These are phyloP conservation scores for Eumeta japonica DNA, from an alignment of 1,140 invertebrate species.

Conservation along the genomic window DNA sequence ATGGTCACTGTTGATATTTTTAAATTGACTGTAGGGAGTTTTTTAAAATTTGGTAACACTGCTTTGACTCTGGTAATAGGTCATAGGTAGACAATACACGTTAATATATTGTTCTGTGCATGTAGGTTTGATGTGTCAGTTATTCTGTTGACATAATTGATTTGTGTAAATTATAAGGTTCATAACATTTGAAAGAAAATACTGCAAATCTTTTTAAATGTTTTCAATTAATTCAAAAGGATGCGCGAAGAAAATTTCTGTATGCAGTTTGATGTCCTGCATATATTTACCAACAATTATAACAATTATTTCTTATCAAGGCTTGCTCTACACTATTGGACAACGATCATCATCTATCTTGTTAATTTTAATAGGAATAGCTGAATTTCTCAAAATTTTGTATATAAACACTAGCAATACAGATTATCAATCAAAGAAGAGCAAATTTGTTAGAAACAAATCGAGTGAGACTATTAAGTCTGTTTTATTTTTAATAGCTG, in stretches of 20 bases:
- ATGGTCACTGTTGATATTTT: too few relatives aligned
- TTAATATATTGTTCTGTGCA: too few relatives aligned
- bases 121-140: too few relatives aligned
- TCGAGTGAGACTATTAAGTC: constrained; percentile 34
- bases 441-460: constrained; percentile 27
- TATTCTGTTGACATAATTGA: too few relatives aligned
- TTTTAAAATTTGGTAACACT: too few relatives aligned
- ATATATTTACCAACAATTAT: constrained; percentile 49
- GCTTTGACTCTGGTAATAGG: too few relatives aligned
- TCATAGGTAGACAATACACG: too few relatives aligned
- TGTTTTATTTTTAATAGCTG: constrained; percentile 29
- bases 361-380: constrained; percentile 37
- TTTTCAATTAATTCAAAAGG: not conserved
- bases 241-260: constrained; percentile 38
- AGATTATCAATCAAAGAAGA: constrained; percentile 28
- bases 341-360: constrained; percentile 43
- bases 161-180: too few relatives aligned
- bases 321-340: constrained; percentile 44
- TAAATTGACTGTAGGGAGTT: too few relatives aligned
- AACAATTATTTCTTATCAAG: constrained; percentile 44
- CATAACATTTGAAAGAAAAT: too few relatives aligned
- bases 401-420: constrained; percentile 23
- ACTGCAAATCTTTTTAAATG: not conserved
- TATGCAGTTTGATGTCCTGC: constrained; percentile 42
- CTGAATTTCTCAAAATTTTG: constrained; percentile 42